A percentile compares a stretch with the other conserved stretches of the same genome.
These are phyloP conservation scores for Nettapus auritus DNA, from an alignment of 2,113 vertebrate species.

Conservation along the genomic window DNA sequence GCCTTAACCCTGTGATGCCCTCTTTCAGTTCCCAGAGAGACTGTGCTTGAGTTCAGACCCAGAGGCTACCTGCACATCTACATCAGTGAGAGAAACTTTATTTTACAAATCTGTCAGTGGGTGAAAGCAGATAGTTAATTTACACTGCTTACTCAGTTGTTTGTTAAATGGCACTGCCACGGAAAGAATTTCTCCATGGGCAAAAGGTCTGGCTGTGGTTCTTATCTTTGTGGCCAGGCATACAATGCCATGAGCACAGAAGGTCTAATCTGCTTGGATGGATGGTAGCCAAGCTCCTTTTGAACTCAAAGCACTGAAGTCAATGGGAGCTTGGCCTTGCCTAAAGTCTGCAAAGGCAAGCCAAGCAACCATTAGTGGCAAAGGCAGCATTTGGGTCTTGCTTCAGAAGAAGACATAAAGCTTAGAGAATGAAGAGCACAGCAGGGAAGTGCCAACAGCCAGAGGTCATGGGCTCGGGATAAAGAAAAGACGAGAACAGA, in stretches of 20 bases:
- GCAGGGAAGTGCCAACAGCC: conserved; percentile 2
- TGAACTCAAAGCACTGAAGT: conserved; percentile 43
- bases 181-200: conserved; percentile 43
- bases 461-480: neutral
- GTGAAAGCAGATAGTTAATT: conserved; percentile 52
- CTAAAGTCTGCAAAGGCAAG: conserved; percentile 29
- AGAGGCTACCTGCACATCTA: neutral
- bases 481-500: neutral
- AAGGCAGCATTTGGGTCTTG: neutral
- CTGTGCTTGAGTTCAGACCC: neutral
- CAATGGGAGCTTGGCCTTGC: conserved; percentile 53
- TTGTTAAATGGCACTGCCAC: conserved; percentile 38
- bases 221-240: conserved; percentile 59
- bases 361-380: conserved; percentile 33
- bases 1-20: neutral
- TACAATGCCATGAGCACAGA: conserved; percentile 38
- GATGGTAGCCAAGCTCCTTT: conserved; percentile 25
- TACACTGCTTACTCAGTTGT: conserved; percentile 30
- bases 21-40: neutral
- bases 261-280: conserved; percentile 50
- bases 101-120: neutral
- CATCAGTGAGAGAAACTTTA: neutral
- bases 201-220: conserved; percentile 16
- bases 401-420: conserved; percentile 45
- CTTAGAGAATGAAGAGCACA: neutral